Base-by-base conservation (phyloP, 1,140 invertebrate genomes). In the Tetragnatha versicolor region DNA sequence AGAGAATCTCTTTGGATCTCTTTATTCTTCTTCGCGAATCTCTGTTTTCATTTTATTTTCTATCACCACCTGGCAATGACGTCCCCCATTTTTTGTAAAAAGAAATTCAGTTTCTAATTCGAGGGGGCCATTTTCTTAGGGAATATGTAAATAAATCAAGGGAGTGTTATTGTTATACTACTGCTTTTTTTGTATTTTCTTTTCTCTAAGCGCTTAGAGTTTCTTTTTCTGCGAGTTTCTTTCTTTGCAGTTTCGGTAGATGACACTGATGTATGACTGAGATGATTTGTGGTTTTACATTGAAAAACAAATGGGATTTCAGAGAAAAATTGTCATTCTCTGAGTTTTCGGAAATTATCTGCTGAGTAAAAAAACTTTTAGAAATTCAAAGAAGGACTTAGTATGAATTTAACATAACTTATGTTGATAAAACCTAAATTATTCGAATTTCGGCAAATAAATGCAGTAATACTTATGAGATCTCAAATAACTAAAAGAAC, bases 191-290 rank as follows among this genome's bases (percentile, higher is more conserved):
- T 33, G 31, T 58, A 58, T 31, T n/a, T 20, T n/a, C 49, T 25
- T 51, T 10, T 33, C n/a, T 63, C 25, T 25, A 20, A 4, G 9
- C 14, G 10, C 29, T n/a, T 22, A 27, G 6, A n/a, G 17, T 39
- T 63, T 63, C n/a, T 22, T 10, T 39, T 42, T 42, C 37, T 55
- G 22, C 10, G 2, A 9, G 17, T 27, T 25, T 27, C 29, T 55
- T 27, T 55, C 20, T 35, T 60, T 37, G 7, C 20, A 53, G 20
- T 22, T 53, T 17, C 29, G 5, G 55, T 42, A 25, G 5, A 1
- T 63, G 60, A 63, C 60, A 63, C 25, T 42, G 60, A 63, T 39
- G 27, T 27, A 63, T 42, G n/a, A 42, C 33, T 63, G 22, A 63
- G 17, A 7, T 22, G 33, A 42, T 63, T 63, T 63, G 60, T 63